Base-by-base conservation (phyloP, 2,797 vertebrate genomes). In the Tamandua tetradactyla region DNA sequence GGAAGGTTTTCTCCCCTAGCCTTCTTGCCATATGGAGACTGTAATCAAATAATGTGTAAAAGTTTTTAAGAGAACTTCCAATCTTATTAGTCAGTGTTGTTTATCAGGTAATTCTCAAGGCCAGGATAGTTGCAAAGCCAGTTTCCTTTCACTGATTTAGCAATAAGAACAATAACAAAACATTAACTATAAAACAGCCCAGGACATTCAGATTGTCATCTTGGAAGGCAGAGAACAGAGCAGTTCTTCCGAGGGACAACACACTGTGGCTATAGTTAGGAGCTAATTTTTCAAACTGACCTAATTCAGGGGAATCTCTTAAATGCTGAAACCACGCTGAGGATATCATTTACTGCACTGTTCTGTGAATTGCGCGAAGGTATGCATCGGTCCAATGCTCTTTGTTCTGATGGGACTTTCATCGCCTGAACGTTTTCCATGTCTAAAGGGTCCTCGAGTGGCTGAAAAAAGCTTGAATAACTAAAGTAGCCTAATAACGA, bases 1-100 rank as follows among this genome's bases (percentile, higher is more conserved):
- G 98, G 98, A 98, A 98, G 99, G 98, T 98, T 98, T 99, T 98
- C 99, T 99, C 94, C 96, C 92, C 88, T 97, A 68, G 76, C 89
- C 64, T 96, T 96, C 88, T 96, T 96, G 96, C 98, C 98, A 97
- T 98, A 97, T 98, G 98, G 98, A 98, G 97, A 97, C 95, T 89
- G 94, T 97, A 98, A 98, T 96, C 97, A 97, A 97, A 96, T 94
- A 96, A 96, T 68, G 97, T 90, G 95, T 97, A 96, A 97, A 97
- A 61, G 35, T n/a, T 97, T 98, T 98, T 97, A 97, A 97, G 95
- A 97, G 96, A 94, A 95, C 96, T 96, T 95, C 97, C 93, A 95
- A 49, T 95, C 97, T 96, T 95, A 94, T 95, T 97, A 80, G 88
- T 96, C 95, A 25, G 89, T 92, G 81, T 94, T 96, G 97, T 96